Conservation (phyloP, 2,113 vertebrate genomes). For the Calyptommatus sinebrachiatus region DNA sequence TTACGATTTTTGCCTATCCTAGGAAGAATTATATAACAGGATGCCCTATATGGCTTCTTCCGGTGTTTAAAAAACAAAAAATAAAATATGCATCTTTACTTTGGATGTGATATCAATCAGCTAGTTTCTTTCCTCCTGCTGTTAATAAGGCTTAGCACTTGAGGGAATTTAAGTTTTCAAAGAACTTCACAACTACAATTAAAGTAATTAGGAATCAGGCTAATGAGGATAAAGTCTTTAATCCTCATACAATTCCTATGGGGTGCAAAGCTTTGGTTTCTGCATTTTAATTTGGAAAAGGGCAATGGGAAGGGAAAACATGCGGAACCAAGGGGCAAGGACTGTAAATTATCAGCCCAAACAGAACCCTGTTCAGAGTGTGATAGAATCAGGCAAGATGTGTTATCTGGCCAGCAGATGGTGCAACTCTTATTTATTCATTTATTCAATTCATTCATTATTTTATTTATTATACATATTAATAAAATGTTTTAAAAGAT, state of each 20-base stretch:
- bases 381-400: too few species aligned
- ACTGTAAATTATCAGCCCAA: not conserved
- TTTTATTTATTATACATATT: too few species aligned
- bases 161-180: not conserved
- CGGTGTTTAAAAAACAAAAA: not conserved
- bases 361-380: not conserved
- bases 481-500: too few species aligned
- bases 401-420: too few species aligned
- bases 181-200: not conserved
- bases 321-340: not conserved
- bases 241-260: rapidly evolving
- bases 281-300: not conserved
- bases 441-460: too few species aligned
- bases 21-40: not conserved
- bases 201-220: not conserved
- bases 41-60: too few species aligned
- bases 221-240: not conserved
- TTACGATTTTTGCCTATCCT: not conserved
- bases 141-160: not conserved
- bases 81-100: not conserved
- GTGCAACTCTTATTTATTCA: too few species aligned
- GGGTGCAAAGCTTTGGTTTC: not conserved
- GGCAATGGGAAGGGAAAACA: not conserved
- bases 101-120: not conserved
- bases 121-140: not conserved